Conservation (phyloP, 92 coral and sea anemone genomes). For the Zoanthus sociatus region DNA sequence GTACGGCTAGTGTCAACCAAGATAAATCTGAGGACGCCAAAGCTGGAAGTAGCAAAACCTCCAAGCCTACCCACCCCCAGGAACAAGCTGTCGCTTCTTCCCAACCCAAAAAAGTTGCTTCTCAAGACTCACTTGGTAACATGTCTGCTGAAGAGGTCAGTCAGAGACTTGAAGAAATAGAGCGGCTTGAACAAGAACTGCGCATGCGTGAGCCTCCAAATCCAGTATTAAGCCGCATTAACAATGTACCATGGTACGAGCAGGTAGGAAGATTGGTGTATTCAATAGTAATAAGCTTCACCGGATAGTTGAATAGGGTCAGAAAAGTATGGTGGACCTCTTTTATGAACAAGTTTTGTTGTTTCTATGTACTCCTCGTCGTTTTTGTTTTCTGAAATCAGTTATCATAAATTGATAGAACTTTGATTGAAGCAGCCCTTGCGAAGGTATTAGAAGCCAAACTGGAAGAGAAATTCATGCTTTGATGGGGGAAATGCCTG, state of each 20-base stretch:
- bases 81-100: constrained; percentile 13
- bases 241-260: constrained; percentile 88
- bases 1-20: neutral
- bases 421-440: neutral
- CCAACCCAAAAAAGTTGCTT: constrained; percentile 16
- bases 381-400: neutral
- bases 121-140: constrained; percentile 44
- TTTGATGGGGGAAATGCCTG: neutral
- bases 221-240: constrained; percentile 70
- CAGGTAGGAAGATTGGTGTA: constrained; percentile 58
- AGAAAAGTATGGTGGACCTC: neutral
- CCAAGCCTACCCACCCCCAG: constrained; percentile 1
- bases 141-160: constrained; percentile 52
- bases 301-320: too few species aligned
- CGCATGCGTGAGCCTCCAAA: constrained; percentile 56
- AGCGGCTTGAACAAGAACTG: constrained; percentile 48
- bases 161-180: constrained; percentile 41
- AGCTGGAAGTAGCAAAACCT: neutral
- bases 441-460: neutral
- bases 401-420: neutral
- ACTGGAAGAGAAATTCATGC: neutral
- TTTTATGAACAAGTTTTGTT: neutral
- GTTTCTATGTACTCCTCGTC: neutral
- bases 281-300: too few species aligned
- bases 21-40: neutral